Base-by-base conservation (phyloP, 2,888 invertebrate genomes). In the Lasioglossum zephyrum region DNA sequence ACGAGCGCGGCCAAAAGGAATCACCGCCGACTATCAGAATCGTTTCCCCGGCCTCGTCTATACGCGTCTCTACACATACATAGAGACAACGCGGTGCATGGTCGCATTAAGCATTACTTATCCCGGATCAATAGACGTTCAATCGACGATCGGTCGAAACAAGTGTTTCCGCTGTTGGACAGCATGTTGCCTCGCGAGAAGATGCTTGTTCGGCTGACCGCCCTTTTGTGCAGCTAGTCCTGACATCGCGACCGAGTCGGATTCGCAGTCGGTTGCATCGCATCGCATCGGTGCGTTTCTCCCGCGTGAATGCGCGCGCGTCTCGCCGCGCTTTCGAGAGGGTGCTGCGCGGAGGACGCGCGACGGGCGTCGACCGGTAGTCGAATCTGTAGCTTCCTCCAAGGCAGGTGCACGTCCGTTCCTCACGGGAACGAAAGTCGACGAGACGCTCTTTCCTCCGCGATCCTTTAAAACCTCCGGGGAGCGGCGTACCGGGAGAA, bases 351-450 rank as follows among this genome's bases (percentile, higher is more conserved):
- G 82, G 77, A 57, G 57, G 57, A 57, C 57, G 57, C 57, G 60
- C 89, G 89, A 92, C 94, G 94, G 94, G 94, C 94, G 94, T 94
- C 94, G 94, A 94, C 94, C 94, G 93, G 90, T 92, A 94, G 94
- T 94, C 92, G 93, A 92, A 93, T 91, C 92, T 92, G 91, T 92
- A 90, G 91, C 92, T 91, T 92, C 91, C 92, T 87, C 89, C 92
- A 85, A 91, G 57, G 90, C 90, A 91, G 90, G 91, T 92, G 86
- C 89, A 79, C 60, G 66, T 73, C 41, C 77, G 72, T 63, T 63
- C 63, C 63, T 63, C 31, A 4, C 63, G 31, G 31, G 63, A 63
- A 31, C 63, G 63, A 60, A 63, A 63, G 6, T 31, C 63, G 63
- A 63, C 77, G 75, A 78, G 73, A 81, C 86, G 72, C 74, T 66